phyloP scores from a whole-genome alignment of 2,113 vertebrate genomes.

The Tursiops truncatus region DNA sequence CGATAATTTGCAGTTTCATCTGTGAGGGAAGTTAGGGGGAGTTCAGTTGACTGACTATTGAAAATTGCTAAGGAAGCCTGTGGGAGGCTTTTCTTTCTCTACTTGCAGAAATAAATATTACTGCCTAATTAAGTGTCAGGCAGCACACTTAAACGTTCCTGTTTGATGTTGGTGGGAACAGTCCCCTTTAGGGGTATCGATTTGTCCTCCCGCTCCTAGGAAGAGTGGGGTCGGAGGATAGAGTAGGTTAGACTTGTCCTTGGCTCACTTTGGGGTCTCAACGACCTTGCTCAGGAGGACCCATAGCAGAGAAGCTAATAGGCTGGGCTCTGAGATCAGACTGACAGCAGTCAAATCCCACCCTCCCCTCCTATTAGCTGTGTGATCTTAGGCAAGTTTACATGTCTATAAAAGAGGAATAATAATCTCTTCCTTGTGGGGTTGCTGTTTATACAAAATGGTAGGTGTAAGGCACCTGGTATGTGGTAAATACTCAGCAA shows the following conservation, averaged over 20 bases:
- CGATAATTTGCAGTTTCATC: conserved; percentile 42
- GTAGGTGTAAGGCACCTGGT: neutral
- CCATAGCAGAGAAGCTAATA: neutral
- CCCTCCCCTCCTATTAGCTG: neutral
- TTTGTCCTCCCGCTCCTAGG: neutral
- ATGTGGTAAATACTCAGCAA: neutral
- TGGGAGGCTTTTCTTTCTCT: conserved; percentile 60
- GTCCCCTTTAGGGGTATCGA: neutral
- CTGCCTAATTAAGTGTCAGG: conserved; percentile 27
- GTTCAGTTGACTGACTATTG: conserved; percentile 31
- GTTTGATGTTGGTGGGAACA: neutral
- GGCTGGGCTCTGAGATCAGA: neutral
- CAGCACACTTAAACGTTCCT: neutral
- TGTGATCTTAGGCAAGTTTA: neutral
- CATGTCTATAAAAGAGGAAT: neutral
- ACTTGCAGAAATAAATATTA: conserved; percentile 52
- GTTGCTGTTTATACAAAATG: neutral
- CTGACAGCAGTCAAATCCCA: neutral
- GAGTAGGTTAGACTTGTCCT: neutral
- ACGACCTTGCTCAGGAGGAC: neutral
- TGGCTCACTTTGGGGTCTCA: neutral
- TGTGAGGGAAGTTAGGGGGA: conserved; percentile 21
- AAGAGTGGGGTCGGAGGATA: neutral
- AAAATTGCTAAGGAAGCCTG: conserved; percentile 44
- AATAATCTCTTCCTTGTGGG: neutral